Percentiles rank a stretch among this genome's conserved stretches.
Conservation (phyloP, 2,797 vertebrate species). For the Oreonectes daqikongensis region DNA sequence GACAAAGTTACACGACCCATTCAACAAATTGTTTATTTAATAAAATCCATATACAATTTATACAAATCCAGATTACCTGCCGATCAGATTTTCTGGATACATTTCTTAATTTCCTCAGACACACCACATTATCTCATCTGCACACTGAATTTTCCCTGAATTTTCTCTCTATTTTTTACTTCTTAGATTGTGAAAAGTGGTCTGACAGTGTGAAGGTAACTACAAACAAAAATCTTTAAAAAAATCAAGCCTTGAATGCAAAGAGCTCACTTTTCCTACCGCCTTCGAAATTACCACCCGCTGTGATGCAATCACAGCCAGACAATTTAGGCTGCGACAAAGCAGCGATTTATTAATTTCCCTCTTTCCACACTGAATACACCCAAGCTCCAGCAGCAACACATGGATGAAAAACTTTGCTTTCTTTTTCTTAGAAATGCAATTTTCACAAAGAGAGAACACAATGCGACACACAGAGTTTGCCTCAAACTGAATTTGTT, state of each 20-base stretch:
- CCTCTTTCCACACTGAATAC: constrained; percentile 21
- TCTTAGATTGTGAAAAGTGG: constrained; percentile 4
- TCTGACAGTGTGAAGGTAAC: constrained; percentile 10
- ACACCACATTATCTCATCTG: background rate
- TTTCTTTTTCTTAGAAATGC: constrained; percentile 25
- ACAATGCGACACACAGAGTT: constrained; percentile 29
- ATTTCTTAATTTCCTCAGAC: background rate
- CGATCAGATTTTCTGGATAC: background rate
- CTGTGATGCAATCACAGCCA: constrained; percentile 40
- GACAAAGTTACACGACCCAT: too few species aligned
- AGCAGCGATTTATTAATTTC: constrained; percentile 50
- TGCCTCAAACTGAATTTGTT: constrained; percentile 30
- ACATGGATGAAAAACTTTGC: constrained; percentile 24
- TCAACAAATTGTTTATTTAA: too few species aligned
- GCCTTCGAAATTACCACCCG: constrained; percentile 34
- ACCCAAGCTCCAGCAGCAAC: background rate
- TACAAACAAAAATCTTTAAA: constrained; percentile 27
- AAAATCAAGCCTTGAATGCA: constrained; percentile 41
- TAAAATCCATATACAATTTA: background rate
- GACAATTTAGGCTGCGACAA: constrained; percentile 36
- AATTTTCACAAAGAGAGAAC: constrained; percentile 36
- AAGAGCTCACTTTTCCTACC: constrained; percentile 13
- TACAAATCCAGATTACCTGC: background rate
- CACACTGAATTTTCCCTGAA: background rate
- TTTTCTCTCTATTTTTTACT: background rate